Evolutionary conservation across 1,140 invertebrate species (phyloP).

Genomic region (Drosophila nikananu): DNA sequence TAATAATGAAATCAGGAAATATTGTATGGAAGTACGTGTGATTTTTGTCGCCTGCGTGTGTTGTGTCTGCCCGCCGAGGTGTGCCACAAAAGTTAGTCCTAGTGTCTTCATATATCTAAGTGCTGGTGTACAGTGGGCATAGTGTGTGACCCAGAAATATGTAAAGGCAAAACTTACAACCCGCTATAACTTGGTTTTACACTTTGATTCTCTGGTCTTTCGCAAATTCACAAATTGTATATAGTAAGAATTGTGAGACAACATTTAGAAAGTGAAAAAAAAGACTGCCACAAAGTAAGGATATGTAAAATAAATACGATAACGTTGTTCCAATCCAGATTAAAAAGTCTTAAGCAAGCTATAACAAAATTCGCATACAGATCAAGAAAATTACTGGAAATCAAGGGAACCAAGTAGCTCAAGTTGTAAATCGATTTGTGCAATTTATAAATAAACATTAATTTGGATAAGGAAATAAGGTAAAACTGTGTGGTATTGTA

Average conservation of each 20-base stretch:
- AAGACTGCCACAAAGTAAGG: not conserved
- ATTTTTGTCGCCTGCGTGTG: conserved; percentile 36
- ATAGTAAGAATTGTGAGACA: conserved; percentile 35
- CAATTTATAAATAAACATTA: conserved; percentile 36
- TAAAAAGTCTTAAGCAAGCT: conserved; percentile 45
- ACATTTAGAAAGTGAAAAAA: conserved; percentile 60
- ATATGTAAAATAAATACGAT: not conserved
- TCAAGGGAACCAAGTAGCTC: conserved; percentile 65
- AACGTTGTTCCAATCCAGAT: conserved; percentile 23
- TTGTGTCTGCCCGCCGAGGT: conserved; percentile 52
- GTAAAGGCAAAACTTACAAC: conserved; percentile 43
- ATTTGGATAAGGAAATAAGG: conserved; percentile 43
- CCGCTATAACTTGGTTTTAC: conserved; percentile 57
- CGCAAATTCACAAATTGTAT: conserved; percentile 18
- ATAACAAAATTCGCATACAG: conserved; percentile 41
- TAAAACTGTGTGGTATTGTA: conserved; percentile 16
- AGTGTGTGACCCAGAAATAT: conserved; percentile 42
- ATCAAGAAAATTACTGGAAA: conserved; percentile 26
- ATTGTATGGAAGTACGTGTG: conserved; percentile 46
- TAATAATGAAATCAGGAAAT: conserved; percentile 45
- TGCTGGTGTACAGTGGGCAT: conserved; percentile 25
- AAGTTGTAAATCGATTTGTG: conserved; percentile 62
- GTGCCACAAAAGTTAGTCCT: conserved; percentile 66
- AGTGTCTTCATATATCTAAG: conserved; percentile 49
- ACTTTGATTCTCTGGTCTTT: conserved; percentile 15